A percentile compares a stretch with the other conserved stretches of the same genome.
Conservation (phyloP, 2,797 vertebrate species). For the Pseudocheirus occidentalis region DNA sequence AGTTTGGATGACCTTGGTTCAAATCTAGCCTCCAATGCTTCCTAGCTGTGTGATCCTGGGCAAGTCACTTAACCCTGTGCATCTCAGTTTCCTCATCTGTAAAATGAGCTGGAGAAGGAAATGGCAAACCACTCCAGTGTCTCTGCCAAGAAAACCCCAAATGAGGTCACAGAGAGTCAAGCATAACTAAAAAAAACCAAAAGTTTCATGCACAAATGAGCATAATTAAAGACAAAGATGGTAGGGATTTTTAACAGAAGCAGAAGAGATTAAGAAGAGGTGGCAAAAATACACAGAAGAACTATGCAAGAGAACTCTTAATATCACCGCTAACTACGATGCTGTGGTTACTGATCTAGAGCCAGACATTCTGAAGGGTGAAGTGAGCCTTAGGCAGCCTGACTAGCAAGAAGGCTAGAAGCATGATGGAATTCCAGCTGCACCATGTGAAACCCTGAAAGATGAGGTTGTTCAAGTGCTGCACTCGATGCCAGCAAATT, state of each 20-base stretch:
- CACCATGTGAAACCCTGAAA: background rate
- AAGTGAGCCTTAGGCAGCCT: background rate
- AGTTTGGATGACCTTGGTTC: background rate
- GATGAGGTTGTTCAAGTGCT: background rate
- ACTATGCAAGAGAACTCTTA: background rate
- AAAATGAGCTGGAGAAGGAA: background rate
- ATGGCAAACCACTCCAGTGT: background rate
- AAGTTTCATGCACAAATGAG: background rate
- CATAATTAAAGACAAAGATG: background rate
- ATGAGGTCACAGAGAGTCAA: background rate
- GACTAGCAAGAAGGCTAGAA: background rate
- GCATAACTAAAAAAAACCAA: background rate
- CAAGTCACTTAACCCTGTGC: background rate
- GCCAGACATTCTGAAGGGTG: background rate
- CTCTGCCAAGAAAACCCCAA: background rate
- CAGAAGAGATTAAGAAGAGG: background rate
- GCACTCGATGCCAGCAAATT: background rate
- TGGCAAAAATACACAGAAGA: no score
- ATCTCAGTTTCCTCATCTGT: background rate
- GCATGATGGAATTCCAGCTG: background rate
- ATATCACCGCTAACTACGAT: background rate
- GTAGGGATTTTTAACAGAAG: background rate
- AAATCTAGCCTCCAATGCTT: background rate
- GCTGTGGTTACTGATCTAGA: background rate
- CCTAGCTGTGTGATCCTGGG: background rate